Evolutionary conservation across 2,888 invertebrate genomes (phyloP).

Genomic region (Trissolcus japonicus): DNA sequence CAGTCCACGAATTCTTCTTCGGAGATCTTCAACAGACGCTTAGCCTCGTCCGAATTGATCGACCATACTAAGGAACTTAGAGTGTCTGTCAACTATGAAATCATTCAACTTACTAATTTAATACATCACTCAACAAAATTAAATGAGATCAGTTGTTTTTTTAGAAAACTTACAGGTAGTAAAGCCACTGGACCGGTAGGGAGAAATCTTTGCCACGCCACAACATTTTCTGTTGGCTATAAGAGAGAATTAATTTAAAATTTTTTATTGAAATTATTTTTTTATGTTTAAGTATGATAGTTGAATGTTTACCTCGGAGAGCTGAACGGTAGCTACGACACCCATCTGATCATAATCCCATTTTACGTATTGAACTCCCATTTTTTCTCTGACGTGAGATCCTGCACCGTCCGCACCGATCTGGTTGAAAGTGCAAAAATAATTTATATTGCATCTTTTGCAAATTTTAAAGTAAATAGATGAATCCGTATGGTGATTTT

Average conservation of each 20-base stretch:
- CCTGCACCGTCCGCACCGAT: slow-evolving; percentile 97
- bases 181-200: slow-evolving; percentile 95
- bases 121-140: not conserved
- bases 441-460: not conserved
- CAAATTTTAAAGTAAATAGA: not conserved
- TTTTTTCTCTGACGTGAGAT: slow-evolving; percentile 89
- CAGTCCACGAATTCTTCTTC: slow-evolving; percentile 91
- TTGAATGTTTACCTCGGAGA: slow-evolving; percentile 82
- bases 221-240: slow-evolving; percentile 85
- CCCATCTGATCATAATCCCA: slow-evolving; percentile 94
- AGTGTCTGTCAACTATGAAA: slow-evolving; percentile 31
- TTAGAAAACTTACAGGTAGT: slow-evolving; percentile 82
- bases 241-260: not conserved
- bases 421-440: slow-evolving; percentile 74
- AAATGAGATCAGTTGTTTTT: not conserved
- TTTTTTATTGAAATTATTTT: not conserved
- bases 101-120: not conserved
- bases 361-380: slow-evolving; percentile 87
- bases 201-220: slow-evolving; percentile 97
- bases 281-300: not conserved
- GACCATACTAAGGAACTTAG: slow-evolving; percentile 97
- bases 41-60: slow-evolving; percentile 85
- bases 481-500: too few species aligned
- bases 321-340: slow-evolving; percentile 91
- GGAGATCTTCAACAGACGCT: slow-evolving; percentile 82